A percentile compares a stretch with the other conserved stretches of the same genome.
phyloP scores from a whole-genome alignment of 2,113 vertebrate genomes.

The Proteles cristata region DNA sequence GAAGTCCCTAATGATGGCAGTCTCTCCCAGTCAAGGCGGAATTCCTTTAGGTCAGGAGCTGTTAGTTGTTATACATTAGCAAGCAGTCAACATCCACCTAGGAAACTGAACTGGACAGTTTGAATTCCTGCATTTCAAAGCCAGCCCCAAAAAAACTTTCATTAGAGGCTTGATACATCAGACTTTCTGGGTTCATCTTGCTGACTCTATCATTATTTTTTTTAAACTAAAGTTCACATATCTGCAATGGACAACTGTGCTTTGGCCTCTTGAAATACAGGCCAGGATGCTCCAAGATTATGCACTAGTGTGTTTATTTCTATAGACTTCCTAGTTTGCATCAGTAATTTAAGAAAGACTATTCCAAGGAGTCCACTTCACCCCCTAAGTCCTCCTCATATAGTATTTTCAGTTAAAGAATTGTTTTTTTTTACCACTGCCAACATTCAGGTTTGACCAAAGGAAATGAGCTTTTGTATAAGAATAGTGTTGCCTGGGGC shows the following conservation, averaged over 20 bases:
- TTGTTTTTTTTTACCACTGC: not conserved
- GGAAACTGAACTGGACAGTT: not conserved
- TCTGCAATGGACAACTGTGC: not conserved
- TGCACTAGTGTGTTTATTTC: not conserved
- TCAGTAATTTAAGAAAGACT: conserved; percentile 3
- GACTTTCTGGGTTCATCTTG: not conserved
- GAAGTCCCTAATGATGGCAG: not conserved
- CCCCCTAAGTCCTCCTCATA: not conserved
- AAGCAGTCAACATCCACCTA: not conserved
- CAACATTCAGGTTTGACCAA: not conserved
- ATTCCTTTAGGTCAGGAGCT: not conserved
- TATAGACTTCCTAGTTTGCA: not conserved
- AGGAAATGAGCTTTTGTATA: not conserved
- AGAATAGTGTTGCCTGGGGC: not conserved
- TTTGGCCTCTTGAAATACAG: conserved; percentile 13
- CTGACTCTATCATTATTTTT: not conserved
- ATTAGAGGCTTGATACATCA: not conserved
- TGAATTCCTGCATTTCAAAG: conserved; percentile 19
- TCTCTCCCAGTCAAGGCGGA: not conserved
- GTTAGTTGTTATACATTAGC: not conserved
- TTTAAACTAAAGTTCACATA: not conserved
- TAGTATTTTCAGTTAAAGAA: conserved; percentile 11
- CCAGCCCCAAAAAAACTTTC: not conserved
- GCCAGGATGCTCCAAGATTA: not conserved
- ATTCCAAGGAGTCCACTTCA: not conserved